Conservation (phyloP, 2,888 invertebrate genomes). For the Magallana nippona region DNA sequence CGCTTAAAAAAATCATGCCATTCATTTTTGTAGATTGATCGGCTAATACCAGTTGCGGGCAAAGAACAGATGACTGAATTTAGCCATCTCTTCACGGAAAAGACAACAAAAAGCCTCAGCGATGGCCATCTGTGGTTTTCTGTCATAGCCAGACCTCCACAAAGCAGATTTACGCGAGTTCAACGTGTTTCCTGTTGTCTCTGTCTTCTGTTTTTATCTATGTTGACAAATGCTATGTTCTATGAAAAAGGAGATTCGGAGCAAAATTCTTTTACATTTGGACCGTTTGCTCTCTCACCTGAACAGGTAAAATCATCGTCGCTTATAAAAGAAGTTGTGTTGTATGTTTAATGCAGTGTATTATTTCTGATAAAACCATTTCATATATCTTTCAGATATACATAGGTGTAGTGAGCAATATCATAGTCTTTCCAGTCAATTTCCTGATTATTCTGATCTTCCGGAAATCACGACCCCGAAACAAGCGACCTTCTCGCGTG, state of each 20-base stretch:
- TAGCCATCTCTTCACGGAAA: constrained; percentile 80
- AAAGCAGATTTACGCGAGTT: constrained; percentile 80
- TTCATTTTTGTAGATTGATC: constrained; percentile 79
- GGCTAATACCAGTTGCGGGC: constrained; percentile 81
- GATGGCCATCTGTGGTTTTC: constrained; percentile 83
- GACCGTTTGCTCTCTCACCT: constrained; percentile 80
- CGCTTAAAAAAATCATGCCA: no score
- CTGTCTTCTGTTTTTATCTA: constrained; percentile 81
- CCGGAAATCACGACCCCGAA: constrained; percentile 79
- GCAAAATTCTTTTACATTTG: constrained; percentile 77
- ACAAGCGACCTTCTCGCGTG: constrained; percentile 75
- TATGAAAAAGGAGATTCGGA: constrained; percentile 76
- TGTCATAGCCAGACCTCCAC: constrained; percentile 81
- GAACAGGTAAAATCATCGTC: constrained; percentile 78
- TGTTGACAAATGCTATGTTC: constrained; percentile 83
- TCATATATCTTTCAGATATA: constrained; percentile 74
- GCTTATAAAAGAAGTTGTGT: neutral
- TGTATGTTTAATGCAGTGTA: neutral
- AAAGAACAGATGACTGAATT: constrained; percentile 80
- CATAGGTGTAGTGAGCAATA: constrained; percentile 80
- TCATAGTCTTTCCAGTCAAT: constrained; percentile 81
- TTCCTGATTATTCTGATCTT: constrained; percentile 80
- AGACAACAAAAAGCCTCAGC: constrained; percentile 79
- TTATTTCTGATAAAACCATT: neutral
- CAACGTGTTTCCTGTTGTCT: constrained; percentile 82